A percentile compares a stretch with the other conserved stretches of the same genome.
Conservation (phyloP, 2,113 vertebrate genomes). For the Tinamus guttatus region DNA sequence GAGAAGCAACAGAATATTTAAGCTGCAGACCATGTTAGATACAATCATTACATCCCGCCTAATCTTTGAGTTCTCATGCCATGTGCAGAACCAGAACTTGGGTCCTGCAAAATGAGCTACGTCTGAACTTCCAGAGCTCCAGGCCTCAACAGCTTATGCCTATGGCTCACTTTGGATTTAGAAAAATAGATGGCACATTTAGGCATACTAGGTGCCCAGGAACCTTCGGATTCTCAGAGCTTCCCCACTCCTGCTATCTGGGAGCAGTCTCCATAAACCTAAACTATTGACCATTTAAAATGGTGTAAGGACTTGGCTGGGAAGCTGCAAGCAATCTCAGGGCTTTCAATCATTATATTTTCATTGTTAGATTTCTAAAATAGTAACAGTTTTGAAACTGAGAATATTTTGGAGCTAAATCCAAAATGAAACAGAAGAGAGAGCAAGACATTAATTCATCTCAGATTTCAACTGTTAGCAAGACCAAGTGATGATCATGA, state of each 20-base stretch:
- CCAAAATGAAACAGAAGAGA: neutral
- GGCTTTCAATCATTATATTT: neutral
- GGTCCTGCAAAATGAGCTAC: neutral
- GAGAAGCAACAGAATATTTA: neutral
- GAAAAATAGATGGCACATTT: neutral
- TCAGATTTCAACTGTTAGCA: neutral
- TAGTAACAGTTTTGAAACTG: neutral
- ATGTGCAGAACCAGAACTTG: accelerated
- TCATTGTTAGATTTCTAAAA: neutral
- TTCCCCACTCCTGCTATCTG: neutral
- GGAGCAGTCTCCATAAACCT: neutral
- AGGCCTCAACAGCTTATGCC: neutral
- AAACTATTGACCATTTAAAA: neutral
- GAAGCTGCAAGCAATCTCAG: neutral
- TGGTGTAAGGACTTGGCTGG: neutral
- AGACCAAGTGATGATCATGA: neutral
- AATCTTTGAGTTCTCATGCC: neutral
- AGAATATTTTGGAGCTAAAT: neutral
- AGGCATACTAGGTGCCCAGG: neutral
- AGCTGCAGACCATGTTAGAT: neutral
- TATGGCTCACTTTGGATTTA: neutral
- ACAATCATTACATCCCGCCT: neutral
- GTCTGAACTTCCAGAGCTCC: neutral
- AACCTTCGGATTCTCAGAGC: neutral
- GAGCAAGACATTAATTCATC: neutral